phyloP scores from a whole-genome alignment of 2,888 invertebrate species.

The Philereme transversata region DNA sequence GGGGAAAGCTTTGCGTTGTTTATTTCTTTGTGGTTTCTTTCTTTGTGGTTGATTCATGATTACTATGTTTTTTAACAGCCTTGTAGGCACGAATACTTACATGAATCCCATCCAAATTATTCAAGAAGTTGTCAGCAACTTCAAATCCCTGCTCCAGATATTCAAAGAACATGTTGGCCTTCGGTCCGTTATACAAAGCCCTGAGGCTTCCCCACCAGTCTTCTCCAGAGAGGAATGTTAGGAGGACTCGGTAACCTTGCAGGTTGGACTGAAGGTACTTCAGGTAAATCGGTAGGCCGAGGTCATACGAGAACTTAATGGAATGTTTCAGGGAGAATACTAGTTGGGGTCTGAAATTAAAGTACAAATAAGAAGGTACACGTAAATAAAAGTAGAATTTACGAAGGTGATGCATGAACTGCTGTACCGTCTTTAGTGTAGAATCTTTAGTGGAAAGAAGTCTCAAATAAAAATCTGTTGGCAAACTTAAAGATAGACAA shows the following conservation, averaged over 20 bases:
- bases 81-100: constrained; percentile 51
- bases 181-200: constrained; percentile 59
- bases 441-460: no score
- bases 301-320: constrained; percentile 65
- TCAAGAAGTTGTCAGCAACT: constrained; percentile 63
- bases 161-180: constrained; percentile 58
- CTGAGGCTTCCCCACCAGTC: constrained; percentile 72
- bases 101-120: constrained; percentile 70
- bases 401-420: no score
- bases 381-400: no score
- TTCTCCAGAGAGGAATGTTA: constrained; percentile 64
- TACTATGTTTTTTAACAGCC: no score
- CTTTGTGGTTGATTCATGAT: no score
- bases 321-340: constrained; percentile 53
- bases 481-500: no score
- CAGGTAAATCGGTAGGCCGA: constrained; percentile 65
- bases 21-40: no score
- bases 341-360: constrained; percentile 61
- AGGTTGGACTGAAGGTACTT: constrained; percentile 69
- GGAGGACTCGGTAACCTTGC: constrained; percentile 61
- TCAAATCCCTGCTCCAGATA: constrained; percentile 64
- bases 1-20: no score
- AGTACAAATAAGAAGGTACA: no score
- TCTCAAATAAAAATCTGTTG: no score
- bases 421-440: no score